Base-by-base conservation (phyloP, 2,113 vertebrate species). In the Rattus rattus region DNA sequence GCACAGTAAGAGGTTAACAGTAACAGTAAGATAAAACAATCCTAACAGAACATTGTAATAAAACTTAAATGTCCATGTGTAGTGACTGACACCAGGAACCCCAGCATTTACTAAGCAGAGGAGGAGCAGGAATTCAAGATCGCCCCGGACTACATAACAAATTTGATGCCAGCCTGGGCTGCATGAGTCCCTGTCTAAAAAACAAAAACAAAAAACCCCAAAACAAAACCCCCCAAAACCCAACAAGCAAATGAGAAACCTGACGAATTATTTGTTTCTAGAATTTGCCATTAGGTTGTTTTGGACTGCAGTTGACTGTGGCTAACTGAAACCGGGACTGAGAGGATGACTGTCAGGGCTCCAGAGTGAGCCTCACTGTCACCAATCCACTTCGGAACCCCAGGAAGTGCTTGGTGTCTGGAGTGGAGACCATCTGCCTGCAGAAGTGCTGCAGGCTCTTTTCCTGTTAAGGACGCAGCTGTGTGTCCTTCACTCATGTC, bases 391-490 rank as follows among this genome's bases (percentile, higher is more conserved):
- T 52, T 88, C 85, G 52, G 69, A 59, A 30, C n/a, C 14, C 54
- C 43, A 65, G 91, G 65, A 81, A 67, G 81, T 30, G 20, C 76
- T 81, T 22, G 47, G 87, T 94, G 20, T 75, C 73, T 56, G 56
- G 26, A n/a, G 16, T 24, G 28, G 24, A 59, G 83, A 19, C 63
- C 87, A 22, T 86, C 69, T 88, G 80, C 67, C 65, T 22, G 11
- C 39, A 59, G 91, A 84, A 75, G 49, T 70, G 85, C 75, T 86
- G 33, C 19, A 54, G 47, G 49, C 73, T 49, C 91, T 61, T 11
- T 43, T 43, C 81, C 54, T 87, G 54, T 24, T 75, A 36, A 17
- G 56, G 90, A 73, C 92, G 96, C 92, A 94, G 91, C 94, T 49
- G 30, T 33, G 2, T 28, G 54, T 52, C 47, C 39, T 94, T 88